Evolutionary conservation across 2,888 invertebrate genomes (phyloP).

Genomic region (Ormyrus labotus): DNA sequence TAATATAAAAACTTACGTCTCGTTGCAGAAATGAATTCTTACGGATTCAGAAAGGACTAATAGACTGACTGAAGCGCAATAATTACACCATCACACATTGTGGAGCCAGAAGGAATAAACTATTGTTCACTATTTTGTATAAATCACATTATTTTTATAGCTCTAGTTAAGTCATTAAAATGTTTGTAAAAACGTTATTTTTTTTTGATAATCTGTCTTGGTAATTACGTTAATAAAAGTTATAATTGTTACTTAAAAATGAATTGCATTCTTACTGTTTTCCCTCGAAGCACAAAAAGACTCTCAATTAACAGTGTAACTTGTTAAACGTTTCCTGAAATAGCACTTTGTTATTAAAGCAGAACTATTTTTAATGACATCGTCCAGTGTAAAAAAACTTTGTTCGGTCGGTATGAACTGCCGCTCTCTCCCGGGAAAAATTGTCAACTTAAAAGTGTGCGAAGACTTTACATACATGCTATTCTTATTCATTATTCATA

Average conservation of each 20-base stretch:
- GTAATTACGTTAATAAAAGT: conserved; percentile 34
- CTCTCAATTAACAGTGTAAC: no score
- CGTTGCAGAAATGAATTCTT: conserved; percentile 83
- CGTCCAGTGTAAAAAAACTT: no score
- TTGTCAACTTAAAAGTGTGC: no score
- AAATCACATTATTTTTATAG: conserved; percentile 7
- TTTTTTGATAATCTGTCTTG: conserved; percentile 22
- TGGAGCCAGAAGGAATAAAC: background rate
- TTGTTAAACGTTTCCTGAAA: no score
- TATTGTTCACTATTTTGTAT: conserved; percentile 25
- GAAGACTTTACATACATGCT: no score
- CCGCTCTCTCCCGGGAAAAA: no score
- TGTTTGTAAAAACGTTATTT: background rate
- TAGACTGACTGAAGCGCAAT: conserved; percentile 38
- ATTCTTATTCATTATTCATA: no score
- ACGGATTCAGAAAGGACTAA: conserved; percentile 82
- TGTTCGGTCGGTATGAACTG: no score
- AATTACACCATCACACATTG: conserved; percentile 2
- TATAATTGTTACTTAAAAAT: conserved; percentile 8
- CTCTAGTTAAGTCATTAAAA: conserved; percentile 1
- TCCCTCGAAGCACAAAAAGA: no score
- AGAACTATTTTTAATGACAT: no score
- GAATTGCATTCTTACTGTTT: no score
- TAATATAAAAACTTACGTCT: background rate
- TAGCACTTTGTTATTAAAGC: no score